These are phyloP conservation scores for Gavia stellata DNA, from an alignment of 2,113 vertebrate genomes.

Conservation along the genomic window DNA sequence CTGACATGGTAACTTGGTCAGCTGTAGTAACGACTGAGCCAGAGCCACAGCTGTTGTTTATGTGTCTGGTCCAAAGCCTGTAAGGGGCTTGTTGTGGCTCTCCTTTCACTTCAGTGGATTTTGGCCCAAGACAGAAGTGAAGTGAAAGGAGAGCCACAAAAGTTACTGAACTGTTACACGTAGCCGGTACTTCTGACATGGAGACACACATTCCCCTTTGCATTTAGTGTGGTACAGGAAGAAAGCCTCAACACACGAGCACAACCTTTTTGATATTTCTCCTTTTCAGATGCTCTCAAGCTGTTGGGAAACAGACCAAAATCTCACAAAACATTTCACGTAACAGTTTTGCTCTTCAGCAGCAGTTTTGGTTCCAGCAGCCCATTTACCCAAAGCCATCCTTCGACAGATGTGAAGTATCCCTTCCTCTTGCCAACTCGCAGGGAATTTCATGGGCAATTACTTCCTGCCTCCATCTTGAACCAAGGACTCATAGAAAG, in stretches of 20 bases:
- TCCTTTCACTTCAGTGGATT: background rate
- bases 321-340: background rate
- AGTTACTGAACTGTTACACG: background rate
- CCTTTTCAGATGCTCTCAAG: background rate
- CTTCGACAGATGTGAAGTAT: background rate
- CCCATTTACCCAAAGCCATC: background rate
- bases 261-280: background rate
- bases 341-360: background rate
- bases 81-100: background rate
- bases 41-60: background rate
- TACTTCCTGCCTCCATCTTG: conserved; percentile 4
- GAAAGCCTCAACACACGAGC: background rate
- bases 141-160: background rate
- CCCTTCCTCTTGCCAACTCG: background rate
- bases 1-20: background rate
- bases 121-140: background rate
- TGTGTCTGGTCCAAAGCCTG: background rate
- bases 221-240: background rate
- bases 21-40: background rate
- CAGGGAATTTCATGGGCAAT: conserved; percentile 9
- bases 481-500: conserved; percentile 19
- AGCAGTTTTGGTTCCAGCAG: background rate
- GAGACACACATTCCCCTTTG: background rate
- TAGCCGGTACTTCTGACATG: background rate
- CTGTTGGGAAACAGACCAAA: background rate